Conservation (phyloP, 2,113 vertebrate species). For the Boleophthalmus pectinirostris region DNA sequence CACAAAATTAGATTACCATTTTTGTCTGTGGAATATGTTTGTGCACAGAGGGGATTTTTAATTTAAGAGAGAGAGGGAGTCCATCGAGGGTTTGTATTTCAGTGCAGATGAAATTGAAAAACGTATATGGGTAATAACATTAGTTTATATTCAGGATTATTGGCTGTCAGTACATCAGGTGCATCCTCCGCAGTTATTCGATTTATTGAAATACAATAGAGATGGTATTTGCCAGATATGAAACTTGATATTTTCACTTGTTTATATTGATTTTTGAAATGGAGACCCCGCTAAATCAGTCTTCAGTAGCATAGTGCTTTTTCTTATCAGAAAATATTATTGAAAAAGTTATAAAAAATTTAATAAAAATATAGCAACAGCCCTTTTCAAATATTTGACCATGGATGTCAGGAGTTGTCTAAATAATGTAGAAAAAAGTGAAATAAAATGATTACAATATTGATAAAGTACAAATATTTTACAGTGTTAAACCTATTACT, state of each 20-base stretch:
- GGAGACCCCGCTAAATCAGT: background rate
- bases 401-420: no score
- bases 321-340: background rate
- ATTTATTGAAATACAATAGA: constrained; percentile 6
- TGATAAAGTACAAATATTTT: no score
- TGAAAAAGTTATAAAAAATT: background rate
- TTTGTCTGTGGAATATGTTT: constrained; percentile 61
- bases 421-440: no score
- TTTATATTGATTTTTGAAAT: constrained; percentile 5
- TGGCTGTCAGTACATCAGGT: background rate
- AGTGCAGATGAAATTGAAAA: constrained; percentile 17
- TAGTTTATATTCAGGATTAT: background rate
- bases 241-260: constrained; percentile 3
- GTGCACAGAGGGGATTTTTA: constrained; percentile 13
- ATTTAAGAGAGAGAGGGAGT: constrained; percentile 15
- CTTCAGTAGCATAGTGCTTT: background rate
- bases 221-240: constrained; percentile 2
- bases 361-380: background rate
- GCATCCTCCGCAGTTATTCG: constrained; percentile 8
- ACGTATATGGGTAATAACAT: constrained; percentile 7
- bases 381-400: background rate
- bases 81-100: constrained; percentile 44
- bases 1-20: constrained; percentile 71
- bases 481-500: no score
- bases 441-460: no score